Evolutionary conservation across 1,140 invertebrate species (phyloP).

Genomic region (Temnothorax nylanderi): DNA sequence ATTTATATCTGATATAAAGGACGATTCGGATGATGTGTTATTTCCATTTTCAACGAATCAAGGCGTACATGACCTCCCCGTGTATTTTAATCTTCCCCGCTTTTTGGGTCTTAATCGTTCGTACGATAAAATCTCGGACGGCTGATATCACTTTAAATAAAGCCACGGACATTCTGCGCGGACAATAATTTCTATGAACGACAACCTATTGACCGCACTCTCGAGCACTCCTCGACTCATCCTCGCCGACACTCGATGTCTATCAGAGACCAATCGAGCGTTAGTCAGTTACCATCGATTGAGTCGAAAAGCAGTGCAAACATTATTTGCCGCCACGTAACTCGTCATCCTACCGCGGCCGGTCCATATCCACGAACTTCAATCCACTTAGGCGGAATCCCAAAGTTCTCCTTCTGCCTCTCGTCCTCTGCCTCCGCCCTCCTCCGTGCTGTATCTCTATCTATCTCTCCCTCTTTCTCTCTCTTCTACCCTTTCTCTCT

Average conservation of each 20-base stretch:
- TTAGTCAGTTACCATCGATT: constrained; percentile 72
- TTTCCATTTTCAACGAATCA: constrained; percentile 14
- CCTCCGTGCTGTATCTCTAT: background rate
- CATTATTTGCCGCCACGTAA: constrained; percentile 73
- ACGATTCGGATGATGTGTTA: background rate
- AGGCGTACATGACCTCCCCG: constrained; percentile 4
- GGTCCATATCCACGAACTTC: constrained; percentile 77
- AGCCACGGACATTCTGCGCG: constrained; percentile 12
- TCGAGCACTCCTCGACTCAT: constrained; percentile 34
- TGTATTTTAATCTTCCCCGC: constrained; percentile 31
- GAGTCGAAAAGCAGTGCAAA: constrained; percentile 72
- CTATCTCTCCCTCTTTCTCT: constrained; percentile 4
- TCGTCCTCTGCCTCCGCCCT: constrained; percentile 14
- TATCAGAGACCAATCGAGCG: constrained; percentile 69
- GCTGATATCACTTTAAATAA: constrained; percentile 39
- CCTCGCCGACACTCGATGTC: constrained; percentile 47
- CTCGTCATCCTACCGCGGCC: constrained; percentile 68
- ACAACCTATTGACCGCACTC: constrained; percentile 51
- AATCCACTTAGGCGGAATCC: constrained; percentile 82
- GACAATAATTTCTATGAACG: constrained; percentile 56
- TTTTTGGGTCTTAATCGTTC: constrained; percentile 42
- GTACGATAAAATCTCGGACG: constrained; percentile 26
- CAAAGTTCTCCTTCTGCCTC: constrained; percentile 77
- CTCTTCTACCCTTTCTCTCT: background rate
- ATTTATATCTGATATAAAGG: constrained; percentile 10